A percentile compares a stretch with the other conserved stretches of the same genome.
These are phyloP conservation scores for Aphelocoma californica DNA, from an alignment of 2,797 vertebrate species.

Conservation along the genomic window DNA sequence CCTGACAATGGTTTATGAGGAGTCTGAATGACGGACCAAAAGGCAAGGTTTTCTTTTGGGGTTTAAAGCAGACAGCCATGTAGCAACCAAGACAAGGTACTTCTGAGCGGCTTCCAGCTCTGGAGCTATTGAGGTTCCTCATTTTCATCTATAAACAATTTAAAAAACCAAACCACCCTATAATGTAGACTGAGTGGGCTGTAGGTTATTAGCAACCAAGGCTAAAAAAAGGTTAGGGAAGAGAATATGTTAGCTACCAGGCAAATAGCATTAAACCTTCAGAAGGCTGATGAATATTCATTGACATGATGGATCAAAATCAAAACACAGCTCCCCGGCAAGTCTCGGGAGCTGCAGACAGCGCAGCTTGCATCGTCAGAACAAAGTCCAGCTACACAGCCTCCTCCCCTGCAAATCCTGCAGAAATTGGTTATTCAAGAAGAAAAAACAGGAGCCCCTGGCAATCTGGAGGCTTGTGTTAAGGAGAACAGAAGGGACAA, in stretches of 20 bases:
- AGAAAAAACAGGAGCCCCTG: not conserved
- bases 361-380: not conserved
- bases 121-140: not conserved
- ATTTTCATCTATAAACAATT: conserved; percentile 42
- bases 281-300: conserved; percentile 51
- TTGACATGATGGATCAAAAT: conserved; percentile 28
- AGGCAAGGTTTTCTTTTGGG: not conserved
- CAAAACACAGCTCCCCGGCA: conserved; percentile 13
- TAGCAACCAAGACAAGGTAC: not conserved
- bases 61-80: not conserved
- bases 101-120: conserved; percentile 2
- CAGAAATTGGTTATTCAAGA: conserved; percentile 1
- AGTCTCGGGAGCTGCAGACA: not conserved
- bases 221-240: conserved; percentile 28
- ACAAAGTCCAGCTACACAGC: not conserved
- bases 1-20: not conserved
- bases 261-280: conserved; percentile 24
- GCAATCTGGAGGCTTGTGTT: not conserved
- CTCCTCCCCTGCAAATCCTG: not conserved
- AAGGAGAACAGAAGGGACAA: conserved; percentile 24
- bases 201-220: conserved; percentile 13
- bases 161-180: not conserved
- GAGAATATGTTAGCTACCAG: conserved; percentile 20
- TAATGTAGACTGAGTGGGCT: conserved; percentile 4
- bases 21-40: conserved; percentile 31